A percentile compares a stretch with the other conserved stretches of the same genome.
Conservation (phyloP, 1,140 invertebrate species). For the Laupala kohalensis region DNA sequence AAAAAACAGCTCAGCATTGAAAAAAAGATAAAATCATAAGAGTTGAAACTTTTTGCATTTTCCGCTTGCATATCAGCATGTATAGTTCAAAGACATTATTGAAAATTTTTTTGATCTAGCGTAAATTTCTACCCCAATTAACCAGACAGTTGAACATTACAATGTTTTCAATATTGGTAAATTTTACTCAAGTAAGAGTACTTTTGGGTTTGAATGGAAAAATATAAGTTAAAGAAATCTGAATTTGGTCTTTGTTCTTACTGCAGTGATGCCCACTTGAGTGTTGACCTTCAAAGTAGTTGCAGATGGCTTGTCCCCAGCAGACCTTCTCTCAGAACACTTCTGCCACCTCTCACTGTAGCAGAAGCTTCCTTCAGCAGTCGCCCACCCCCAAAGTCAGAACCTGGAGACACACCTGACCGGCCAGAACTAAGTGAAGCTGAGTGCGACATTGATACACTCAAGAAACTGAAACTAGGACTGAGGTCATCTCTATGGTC, state of each 20-base stretch:
- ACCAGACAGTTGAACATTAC: no score
- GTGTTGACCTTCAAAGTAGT: slow-evolving; percentile 8
- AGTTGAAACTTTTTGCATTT: no score
- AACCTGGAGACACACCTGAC: slow-evolving; percentile 27
- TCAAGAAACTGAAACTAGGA: slow-evolving; percentile 59
- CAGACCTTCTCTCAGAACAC: slow-evolving; percentile 40
- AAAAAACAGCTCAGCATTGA: no score
- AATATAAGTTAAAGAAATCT: no score
- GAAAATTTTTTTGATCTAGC: no score
- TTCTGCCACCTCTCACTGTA: slow-evolving; percentile 44
- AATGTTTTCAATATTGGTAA: no score
- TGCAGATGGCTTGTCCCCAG: slow-evolving; percentile 44
- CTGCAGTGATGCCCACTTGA: not conserved
- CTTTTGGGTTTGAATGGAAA: no score
- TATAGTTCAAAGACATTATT: no score
- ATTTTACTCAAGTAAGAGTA: no score
- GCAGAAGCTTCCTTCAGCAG: slow-evolving; percentile 43
- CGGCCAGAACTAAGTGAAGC: slow-evolving; percentile 48
- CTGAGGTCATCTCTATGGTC: slow-evolving; percentile 58
- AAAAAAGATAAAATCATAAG: no score
- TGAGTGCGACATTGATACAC: slow-evolving; percentile 60
- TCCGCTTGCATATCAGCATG: no score
- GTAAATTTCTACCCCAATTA: no score
- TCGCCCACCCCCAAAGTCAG: slow-evolving; percentile 22
- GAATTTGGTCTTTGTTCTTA: not conserved